Evolutionary conservation across 2,888 invertebrate species (phyloP), one percentile per base, ranked within the genome.

Genomic region (Pseudococcus viburni): DNA sequence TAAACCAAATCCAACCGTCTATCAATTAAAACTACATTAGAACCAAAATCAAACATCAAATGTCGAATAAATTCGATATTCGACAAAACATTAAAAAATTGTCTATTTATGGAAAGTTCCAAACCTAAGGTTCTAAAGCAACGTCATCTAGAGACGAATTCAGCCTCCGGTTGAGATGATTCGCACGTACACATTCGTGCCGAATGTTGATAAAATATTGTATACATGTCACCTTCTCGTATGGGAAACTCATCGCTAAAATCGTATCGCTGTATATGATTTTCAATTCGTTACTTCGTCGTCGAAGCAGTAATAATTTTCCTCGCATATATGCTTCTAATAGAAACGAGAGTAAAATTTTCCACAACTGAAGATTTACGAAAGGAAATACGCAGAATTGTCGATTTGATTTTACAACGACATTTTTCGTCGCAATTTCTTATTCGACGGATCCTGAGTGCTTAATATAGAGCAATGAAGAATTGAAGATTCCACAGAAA

Each of bases 171-270:
- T 22, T 22, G 12, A 64, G 22, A 22, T 22, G 22, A 64, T 22
- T 64, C 55, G 64, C 8, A 8, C 22, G 22, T 64, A 11, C 22
- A 64, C 22, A 11, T 64, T 11, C 22, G 11, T 11, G 64, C 15
- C 11, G 64, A 64, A 22, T 64, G 22, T 64, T 19, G 19, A 64
- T 64, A 22, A 64, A 22, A 55, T n/a, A 55, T 7, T 55, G 22
- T 64, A 19, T n/a, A 59, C 17, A 59, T 51, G 48, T 51, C 64
- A 64, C 64, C 64, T 64, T 64, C 64, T 64, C 64, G 64, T 22
- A 64, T 64, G 22, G 64, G 64, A 64, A 64, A 64, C 22, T 22
- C 19, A 64, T 64, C 64, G 64, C 22, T 64, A 22, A 64, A 64
- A 64, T 22, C 22, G 22, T 64, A 11, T 22, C 9, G 22, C n/a